A percentile compares a stretch with the other conserved stretches of the same genome.
Conservation (phyloP, 2,888 invertebrate species). For the Anarsia innoxiella region DNA sequence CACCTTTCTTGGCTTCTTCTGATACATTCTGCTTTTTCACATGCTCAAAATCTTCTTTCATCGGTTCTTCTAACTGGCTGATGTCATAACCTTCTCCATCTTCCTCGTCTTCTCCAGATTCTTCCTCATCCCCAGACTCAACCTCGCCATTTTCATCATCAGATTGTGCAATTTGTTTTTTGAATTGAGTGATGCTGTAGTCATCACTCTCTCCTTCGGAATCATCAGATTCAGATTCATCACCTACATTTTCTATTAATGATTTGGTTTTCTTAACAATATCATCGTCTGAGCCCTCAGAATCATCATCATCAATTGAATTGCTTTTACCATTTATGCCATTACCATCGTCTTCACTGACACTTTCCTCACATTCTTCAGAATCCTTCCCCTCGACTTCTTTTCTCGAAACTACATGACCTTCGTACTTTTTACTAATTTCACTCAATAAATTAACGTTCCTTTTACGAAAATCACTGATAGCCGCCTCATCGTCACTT, state of each 20-base stretch:
- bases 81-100: conserved; percentile 59
- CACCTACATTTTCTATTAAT: background rate
- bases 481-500: conserved; percentile 63
- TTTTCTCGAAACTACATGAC: conserved; percentile 80
- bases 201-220: conserved; percentile 38
- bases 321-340: conserved; percentile 10
- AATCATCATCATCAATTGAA: conserved; percentile 18
- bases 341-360: conserved; percentile 17
- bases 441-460: conserved; percentile 81
- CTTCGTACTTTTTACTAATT: conserved; percentile 83
- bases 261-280: background rate
- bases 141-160: conserved; percentile 30
- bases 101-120: conserved; percentile 35
- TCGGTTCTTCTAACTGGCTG: conserved; percentile 58
- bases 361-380: conserved; percentile 20
- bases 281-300: conserved; percentile 20
- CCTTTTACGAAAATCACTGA: conserved; percentile 80
- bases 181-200: conserved; percentile 38
- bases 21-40: conserved; percentile 71
- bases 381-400: conserved; percentile 29
- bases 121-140: conserved; percentile 23
- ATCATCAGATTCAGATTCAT: conserved; percentile 10
- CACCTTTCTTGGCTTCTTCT: conserved; percentile 78
- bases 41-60: conserved; percentile 73
- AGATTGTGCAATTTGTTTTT: conserved; percentile 23